Conservation (phyloP, 2,113 vertebrate genomes). For the Recurvirostra avosetta region DNA sequence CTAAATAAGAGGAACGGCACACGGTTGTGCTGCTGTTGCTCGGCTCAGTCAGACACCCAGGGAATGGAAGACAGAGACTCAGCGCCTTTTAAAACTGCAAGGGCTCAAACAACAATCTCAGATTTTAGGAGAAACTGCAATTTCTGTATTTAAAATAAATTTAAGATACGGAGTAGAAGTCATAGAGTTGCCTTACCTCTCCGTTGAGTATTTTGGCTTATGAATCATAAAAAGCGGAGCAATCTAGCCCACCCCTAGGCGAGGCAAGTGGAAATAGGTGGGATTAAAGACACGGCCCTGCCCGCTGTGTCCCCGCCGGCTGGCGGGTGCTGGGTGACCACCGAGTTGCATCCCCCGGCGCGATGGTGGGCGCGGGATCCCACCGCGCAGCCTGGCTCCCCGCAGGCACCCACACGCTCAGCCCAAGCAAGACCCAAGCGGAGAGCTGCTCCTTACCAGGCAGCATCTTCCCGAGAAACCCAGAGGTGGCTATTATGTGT, state of each 20-base stretch:
- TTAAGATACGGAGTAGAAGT: neutral
- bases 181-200: neutral
- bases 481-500: neutral
- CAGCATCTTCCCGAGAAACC: neutral
- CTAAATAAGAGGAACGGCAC: neutral
- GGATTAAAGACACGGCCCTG: neutral
- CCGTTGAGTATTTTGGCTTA: neutral
- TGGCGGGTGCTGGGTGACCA: neutral
- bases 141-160: neutral
- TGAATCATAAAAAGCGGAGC: neutral
- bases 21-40: neutral
- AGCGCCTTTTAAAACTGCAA: neutral
- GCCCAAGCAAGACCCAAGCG: neutral
- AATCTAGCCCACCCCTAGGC: neutral
- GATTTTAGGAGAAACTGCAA: neutral
- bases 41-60: neutral
- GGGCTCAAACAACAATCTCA: neutral
- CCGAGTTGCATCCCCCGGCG: fast-evolving
- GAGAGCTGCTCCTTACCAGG: neutral
- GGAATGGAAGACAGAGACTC: neutral
- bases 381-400: neutral
- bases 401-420: neutral
- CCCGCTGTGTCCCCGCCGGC: neutral
- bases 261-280: neutral
- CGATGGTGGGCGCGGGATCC: neutral